Conservation (phyloP, 2,888 invertebrate species). For the Rhamphomyia laevipes region DNA sequence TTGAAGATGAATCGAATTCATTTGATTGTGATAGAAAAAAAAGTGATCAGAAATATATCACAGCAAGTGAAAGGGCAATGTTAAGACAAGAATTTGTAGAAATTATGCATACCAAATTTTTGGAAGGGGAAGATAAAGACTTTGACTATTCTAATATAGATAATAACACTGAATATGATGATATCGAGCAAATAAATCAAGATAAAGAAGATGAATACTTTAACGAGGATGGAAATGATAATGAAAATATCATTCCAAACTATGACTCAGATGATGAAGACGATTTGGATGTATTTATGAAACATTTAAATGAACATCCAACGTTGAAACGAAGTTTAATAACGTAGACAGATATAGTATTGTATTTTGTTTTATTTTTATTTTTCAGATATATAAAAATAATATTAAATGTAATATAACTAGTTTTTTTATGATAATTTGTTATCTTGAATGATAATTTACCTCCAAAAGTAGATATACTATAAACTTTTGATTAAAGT, state of each 20-base stretch:
- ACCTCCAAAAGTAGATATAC: too few relatives aligned
- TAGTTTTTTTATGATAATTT: too few relatives aligned
- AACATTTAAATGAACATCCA: constrained; percentile 35
- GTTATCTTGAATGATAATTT: too few relatives aligned
- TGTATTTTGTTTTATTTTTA: too few relatives aligned
- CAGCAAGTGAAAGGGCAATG: constrained; percentile 49
- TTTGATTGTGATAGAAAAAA: constrained; percentile 10
- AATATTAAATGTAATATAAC: too few relatives aligned
- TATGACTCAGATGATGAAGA: constrained; percentile 39
- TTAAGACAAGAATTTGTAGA: constrained; percentile 70
- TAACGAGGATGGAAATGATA: constrained; percentile 53
- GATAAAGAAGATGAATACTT: constrained; percentile 89
- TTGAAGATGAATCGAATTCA: constrained; percentile 37
- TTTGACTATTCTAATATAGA: constrained; percentile 78
- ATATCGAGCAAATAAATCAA: constrained; percentile 54
- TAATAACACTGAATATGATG: constrained; percentile 68
- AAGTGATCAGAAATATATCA: constrained; percentile 36
- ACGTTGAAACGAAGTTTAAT: constrained; percentile 20
- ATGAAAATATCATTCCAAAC: constrained; percentile 38
- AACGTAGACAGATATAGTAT: too few relatives aligned
- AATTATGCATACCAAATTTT: constrained; percentile 73
- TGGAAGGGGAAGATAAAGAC: constrained; percentile 68
- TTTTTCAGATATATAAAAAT: too few relatives aligned
- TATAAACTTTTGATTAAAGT: too few relatives aligned
- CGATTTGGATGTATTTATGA: constrained; percentile 65